A percentile compares a stretch with the other conserved stretches of the same genome.
These are phyloP conservation scores for Drosophila pseudotakahashii DNA, from an alignment of 2,888 invertebrate species.

Conservation along the genomic window DNA sequence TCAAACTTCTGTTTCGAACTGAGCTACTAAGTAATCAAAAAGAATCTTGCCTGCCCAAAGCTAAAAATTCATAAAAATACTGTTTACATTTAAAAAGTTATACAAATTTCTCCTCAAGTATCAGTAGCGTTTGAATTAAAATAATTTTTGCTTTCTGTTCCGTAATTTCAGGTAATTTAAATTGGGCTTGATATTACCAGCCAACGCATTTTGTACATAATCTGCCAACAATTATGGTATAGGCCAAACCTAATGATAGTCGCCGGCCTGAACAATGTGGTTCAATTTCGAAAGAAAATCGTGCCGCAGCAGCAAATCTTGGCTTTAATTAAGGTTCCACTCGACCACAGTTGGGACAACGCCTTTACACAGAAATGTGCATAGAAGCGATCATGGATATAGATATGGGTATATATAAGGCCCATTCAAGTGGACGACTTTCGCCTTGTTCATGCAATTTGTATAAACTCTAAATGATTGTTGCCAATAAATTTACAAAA, in stretches of 20 bases:
- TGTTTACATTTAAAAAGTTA: neutral
- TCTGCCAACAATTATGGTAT: conserved; percentile 19
- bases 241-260: conserved; percentile 52
- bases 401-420: conserved; percentile 27
- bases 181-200: conserved; percentile 5
- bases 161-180: conserved; percentile 27
- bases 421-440: conserved; percentile 65
- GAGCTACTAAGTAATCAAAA: conserved; percentile 1
- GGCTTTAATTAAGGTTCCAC: conserved; percentile 68
- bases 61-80: no score
- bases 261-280: conserved; percentile 38
- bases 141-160: conserved; percentile 14
- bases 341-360: conserved; percentile 57
- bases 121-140: no score
- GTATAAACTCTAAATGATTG: conserved; percentile 63
- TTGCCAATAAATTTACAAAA: conserved; percentile 71
- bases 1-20: conserved; percentile 10
- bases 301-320: conserved; percentile 63
- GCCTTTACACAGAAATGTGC: conserved; percentile 50
- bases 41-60: conserved; percentile 3
- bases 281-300: conserved; percentile 61
- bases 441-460: conserved; percentile 68
- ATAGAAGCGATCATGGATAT: conserved; percentile 25
- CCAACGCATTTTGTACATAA: conserved; percentile 31
- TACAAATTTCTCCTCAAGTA: neutral